Evolutionary conservation across 2,797 vertebrate species (phyloP).

Genomic region (Garrulus glandarius): DNA sequence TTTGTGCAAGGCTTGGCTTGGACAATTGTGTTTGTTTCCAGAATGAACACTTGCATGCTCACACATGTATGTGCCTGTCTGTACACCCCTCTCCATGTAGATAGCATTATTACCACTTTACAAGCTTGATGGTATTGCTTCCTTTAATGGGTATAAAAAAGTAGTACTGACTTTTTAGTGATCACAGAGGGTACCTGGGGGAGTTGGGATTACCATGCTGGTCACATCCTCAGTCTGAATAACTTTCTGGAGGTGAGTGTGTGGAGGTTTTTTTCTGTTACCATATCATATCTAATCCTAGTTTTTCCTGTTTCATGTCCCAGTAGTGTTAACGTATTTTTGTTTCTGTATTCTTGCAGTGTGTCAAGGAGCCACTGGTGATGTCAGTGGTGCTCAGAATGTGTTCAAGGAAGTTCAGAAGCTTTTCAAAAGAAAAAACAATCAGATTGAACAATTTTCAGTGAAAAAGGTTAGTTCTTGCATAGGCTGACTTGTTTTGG

Average conservation of each 20-base stretch:
- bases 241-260: neutral
- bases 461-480: slow-evolving; percentile 83
- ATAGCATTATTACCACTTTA: neutral
- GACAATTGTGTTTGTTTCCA: neutral
- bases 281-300: neutral
- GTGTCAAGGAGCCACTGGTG: slow-evolving; percentile 93
- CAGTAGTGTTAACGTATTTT: neutral
- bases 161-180: neutral
- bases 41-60: neutral
- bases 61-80: rapidly evolving
- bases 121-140: neutral
- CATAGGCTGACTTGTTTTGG: neutral
- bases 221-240: neutral
- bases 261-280: neutral
- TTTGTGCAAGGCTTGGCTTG: neutral
- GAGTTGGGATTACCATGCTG: neutral
- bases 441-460: slow-evolving; percentile 97
- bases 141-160: neutral
- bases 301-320: neutral
- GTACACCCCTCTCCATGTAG: neutral
- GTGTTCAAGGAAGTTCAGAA: slow-evolving; percentile 93
- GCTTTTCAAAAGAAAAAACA: slow-evolving; percentile 96
- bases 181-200: neutral
- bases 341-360: slow-evolving; percentile 74
- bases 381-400: slow-evolving; percentile 82